Evolutionary conservation across 1,140 invertebrate genomes (phyloP), one percentile per base, ranked within the genome.

Genomic region (Lepidurus couesii): DNA sequence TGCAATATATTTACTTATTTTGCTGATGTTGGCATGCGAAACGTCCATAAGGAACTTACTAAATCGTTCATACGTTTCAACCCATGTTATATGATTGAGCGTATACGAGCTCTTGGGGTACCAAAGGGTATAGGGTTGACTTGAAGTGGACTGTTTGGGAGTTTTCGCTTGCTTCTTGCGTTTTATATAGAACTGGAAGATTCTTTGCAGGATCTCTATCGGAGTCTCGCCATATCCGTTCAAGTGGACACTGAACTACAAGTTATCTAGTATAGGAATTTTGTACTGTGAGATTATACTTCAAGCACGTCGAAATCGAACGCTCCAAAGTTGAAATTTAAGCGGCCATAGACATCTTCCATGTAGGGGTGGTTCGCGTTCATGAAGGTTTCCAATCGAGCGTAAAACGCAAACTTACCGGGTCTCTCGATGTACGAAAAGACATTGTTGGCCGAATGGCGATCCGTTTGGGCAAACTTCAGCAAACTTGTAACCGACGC

Each of bases 161-260:
- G 53, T 1, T n/a, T n/a, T 21, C 6, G 53, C 53, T 65, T 65
- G 53, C 7, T 65, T 65, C 21, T 21, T 65, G 2, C n/a, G 53
- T 7, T 13, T 21, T 13, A 65, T 65, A 7, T 21, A 65, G 21
- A 65, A 65, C 21, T 65, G 53, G 16, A 21, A 13, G 21, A 65
- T 21, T 65, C 53, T 13, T 7, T 65, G 53, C n/a, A 65, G 21
- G 7, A 65, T 13, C 21, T 65, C 53, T 0, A n/a, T 13, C 7
- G 53, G 16, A n/a, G 53, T 65, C 53, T 65, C 53, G 21, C 53
- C 53, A 16, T 65, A 65, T 9, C 53, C 53, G 8, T 65, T 65
- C 53, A 65, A 65, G 21, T 65, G 53, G 13, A 65, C 53, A 65
- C 53, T 65, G 53, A 65, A 65, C 53, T 65, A 65, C 16, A 65